Base-by-base conservation (phyloP, 2,113 vertebrate genomes). In the Zapus hudsonius region DNA sequence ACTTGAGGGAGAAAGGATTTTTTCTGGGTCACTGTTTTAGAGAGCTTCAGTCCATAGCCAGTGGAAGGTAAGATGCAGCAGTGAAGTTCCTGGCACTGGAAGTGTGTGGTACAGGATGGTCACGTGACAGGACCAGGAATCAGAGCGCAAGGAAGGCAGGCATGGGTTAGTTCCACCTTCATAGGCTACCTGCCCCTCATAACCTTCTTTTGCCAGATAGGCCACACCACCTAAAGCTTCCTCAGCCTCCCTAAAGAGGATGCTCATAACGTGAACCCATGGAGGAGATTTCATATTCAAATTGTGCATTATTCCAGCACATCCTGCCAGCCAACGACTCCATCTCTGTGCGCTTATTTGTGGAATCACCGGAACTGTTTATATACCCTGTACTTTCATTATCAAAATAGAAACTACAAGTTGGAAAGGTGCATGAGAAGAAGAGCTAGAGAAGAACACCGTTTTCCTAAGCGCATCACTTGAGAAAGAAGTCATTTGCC, bases 321-420 rank as follows among this genome's bases (percentile, higher is more conserved):
- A 10, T 44, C 61, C 19, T 7, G n/a, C 67, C 59, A 16, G 87
- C 63, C 63, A 15, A 0, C 12, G 47, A 27, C 7, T 20, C 44
- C 22, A 2, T 55, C 59, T 74, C 31, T 85, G 44, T 75, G 1
- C 2, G 1, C 47, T 47, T n/a, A 19, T 64, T 47, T 16, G 42
- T 59, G 64, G 13, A 22, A 3, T 83, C 84, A 55, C 72, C 80
- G 52, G 73, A 61, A 72, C 75, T 40, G 52, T 59, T 69, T 42
- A 42, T 80, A 15, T 84, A 5, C 42, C 59, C 84, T 86, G 25
- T 27, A 19, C n/a, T 73, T 83, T n/a, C 89, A 82, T 75, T 80
- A n/a, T 80, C 73, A 91, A 84, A 75, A 73, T 36, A 27, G 61
- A 95, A 83, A 75, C 33, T n/a, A 82, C 63, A 86, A 83, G 72